A percentile compares a stretch with the other conserved stretches of the same genome.
Evolutionary conservation across 2,113 vertebrate genomes (phyloP).

Genomic region (Isichthys henryi): DNA sequence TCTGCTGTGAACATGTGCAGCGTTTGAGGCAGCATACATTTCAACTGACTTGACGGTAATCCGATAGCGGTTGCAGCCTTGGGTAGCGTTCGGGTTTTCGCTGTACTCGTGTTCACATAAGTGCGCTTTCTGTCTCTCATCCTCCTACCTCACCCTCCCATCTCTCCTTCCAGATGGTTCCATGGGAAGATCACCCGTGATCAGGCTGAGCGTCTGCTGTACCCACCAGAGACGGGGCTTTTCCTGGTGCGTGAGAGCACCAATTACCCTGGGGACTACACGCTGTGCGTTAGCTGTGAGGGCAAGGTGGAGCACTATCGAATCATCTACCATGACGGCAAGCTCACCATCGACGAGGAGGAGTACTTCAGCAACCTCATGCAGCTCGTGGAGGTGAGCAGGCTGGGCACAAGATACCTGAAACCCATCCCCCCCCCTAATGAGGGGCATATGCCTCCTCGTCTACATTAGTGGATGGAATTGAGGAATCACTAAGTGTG

Average conservation of each 20-base stretch:
- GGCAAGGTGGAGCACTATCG: slow-evolving; percentile 97
- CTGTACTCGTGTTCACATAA: background rate
- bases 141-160: background rate
- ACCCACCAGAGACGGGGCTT: slow-evolving; percentile 81
- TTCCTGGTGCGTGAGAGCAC: slow-evolving; percentile 97
- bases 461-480: background rate
- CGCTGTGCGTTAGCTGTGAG: slow-evolving; percentile 91
- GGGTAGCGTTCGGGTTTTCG: background rate
- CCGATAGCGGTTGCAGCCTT: background rate
- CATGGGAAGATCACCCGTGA: slow-evolving; percentile 94
- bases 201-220: slow-evolving; percentile 76
- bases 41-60: background rate
- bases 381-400: slow-evolving; percentile 94
- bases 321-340: slow-evolving; percentile 85
- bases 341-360: slow-evolving; percentile 91
- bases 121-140: background rate
- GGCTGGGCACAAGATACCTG: too few species aligned
- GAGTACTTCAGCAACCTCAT: slow-evolving; percentile 92
- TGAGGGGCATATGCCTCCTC: slow-evolving; percentile 37
- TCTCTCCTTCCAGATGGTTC: slow-evolving; percentile 74
- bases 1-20: background rate
- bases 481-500: background rate
- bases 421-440: slow-evolving; percentile 39
- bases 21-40: background rate
- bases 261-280: slow-evolving; percentile 97